Evolutionary conservation across 1,140 invertebrate species (phyloP).

Genomic region (Drosophila willistoni): DNA sequence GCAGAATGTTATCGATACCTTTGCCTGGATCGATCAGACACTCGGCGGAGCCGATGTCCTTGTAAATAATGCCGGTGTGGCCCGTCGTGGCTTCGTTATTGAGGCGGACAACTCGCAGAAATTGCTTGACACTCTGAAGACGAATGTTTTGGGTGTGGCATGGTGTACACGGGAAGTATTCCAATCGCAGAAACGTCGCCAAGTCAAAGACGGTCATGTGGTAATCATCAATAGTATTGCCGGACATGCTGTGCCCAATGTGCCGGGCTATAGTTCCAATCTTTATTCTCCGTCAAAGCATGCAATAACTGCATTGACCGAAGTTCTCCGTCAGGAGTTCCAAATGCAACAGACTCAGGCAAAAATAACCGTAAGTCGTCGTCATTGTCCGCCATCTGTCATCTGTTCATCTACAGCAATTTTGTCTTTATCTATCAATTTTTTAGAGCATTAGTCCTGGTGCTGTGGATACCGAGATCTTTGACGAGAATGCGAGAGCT

Average conservation of each 20-base stretch:
- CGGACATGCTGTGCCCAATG: constrained; percentile 84
- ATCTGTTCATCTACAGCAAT: too few relatives aligned
- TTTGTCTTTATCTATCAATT: neutral
- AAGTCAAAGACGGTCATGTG: constrained; percentile 88
- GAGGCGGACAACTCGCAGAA: constrained; percentile 41
- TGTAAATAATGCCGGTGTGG: constrained; percentile 90
- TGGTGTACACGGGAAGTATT: constrained; percentile 87
- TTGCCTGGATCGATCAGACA: constrained; percentile 86
- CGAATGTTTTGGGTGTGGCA: constrained; percentile 88
- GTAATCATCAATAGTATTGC: constrained; percentile 88
- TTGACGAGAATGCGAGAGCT: neutral
- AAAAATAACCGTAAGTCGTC: constrained; percentile 85
- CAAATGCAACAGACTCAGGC: constrained; percentile 85
- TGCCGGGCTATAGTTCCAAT: constrained; percentile 61
- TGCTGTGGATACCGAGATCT: constrained; percentile 56
- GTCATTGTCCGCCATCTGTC: too few relatives aligned
- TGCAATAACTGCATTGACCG: constrained; percentile 87
- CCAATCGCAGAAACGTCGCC: constrained; percentile 87
- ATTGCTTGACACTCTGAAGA: constrained; percentile 83
- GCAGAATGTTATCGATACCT: constrained; percentile 87
- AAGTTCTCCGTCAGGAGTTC: constrained; percentile 87
- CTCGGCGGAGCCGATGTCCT: constrained; percentile 88
- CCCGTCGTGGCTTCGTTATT: constrained; percentile 30
- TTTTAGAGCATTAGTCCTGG: constrained; percentile 85
- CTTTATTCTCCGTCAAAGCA: constrained; percentile 88